Base-by-base conservation (phyloP, 2,797 vertebrate genomes). In the Danio jaintianensis region DNA sequence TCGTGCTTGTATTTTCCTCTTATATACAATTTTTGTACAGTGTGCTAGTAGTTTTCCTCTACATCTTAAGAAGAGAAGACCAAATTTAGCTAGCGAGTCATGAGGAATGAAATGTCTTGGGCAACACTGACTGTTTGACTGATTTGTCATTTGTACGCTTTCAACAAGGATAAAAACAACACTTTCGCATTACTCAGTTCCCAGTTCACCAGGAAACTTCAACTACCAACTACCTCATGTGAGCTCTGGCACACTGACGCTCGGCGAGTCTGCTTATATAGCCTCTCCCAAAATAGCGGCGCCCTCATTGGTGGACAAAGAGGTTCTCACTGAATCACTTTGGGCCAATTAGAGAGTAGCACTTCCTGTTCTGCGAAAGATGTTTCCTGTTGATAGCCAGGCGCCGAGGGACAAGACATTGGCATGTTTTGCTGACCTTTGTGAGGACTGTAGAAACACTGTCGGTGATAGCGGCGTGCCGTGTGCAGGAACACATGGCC, bases 301-400 rank as follows among this genome's bases (percentile, higher is more conserved):
- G 22, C 62, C 16, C 82, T 78, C 87, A 96, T 96, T 94, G 95
- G 96, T 88, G 42, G 81, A 77, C 50, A 80, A 86, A 56, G 82
- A 85, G 0, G 76, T 90, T 90, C 93, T 94, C 89, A 92, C 90
- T 88, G 90, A 92, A 93, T 93, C 88, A 90, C 89, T 83, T 86
- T 79, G 86, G 87, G 85, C 93, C 94, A 94, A 92, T 93, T 90
- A 92, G 91, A 91, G 87, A 88, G 88, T 89, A 92, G 86, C 43
- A 88, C 94, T 96, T 97, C 96, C 96, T 95, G 94, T 91, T 91
- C 93, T 88, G 93, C 83, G 79, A 92, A 96, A 97, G 95, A 95
- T 96, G 96, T 95, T 97, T 97, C 96, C 96, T 97, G 95, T 93
- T 85, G 96, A 97, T 97, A 95, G 92, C 82, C 29, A 15, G 87